Percentiles rank a stretch among this genome's conserved stretches.
Conservation (phyloP, 2,797 vertebrate genomes). For the Peromyscus aztecus region DNA sequence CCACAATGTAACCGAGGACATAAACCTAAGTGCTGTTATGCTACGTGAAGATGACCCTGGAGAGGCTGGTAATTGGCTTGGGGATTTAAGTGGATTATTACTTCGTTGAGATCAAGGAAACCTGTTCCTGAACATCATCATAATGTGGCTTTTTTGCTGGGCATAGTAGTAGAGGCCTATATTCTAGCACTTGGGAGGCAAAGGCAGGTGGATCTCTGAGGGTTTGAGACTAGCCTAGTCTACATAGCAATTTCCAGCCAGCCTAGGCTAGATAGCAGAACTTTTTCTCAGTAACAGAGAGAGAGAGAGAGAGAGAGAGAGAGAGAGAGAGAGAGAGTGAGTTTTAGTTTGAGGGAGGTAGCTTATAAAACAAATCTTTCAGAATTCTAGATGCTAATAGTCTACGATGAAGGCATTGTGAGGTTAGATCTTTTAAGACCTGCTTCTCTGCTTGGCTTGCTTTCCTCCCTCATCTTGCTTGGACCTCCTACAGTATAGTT, state of each 20-base stretch:
- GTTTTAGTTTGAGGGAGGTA: neutral
- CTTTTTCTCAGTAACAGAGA: neutral
- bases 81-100: conserved; percentile 1
- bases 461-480: neutral
- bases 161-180: no score
- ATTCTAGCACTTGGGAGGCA: neutral
- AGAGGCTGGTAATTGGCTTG: conserved; percentile 91
- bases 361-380: neutral
- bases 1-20: conserved; percentile 91
- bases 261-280: neutral
- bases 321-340: no score
- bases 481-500: neutral
- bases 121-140: neutral
- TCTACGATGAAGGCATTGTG: neutral
- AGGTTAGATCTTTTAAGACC: neutral
- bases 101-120: neutral
- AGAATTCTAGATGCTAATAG: neutral
- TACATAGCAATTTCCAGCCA: neutral
- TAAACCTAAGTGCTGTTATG: conserved; percentile 93
- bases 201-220: neutral
- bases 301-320: no score
- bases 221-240: neutral
- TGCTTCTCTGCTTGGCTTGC: neutral
- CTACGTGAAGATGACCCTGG: conserved; percentile 97
- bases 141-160: no score